Evolutionary conservation across 2,797 vertebrate genomes (phyloP).

Genomic region (Malacoctenus gilli): DNA sequence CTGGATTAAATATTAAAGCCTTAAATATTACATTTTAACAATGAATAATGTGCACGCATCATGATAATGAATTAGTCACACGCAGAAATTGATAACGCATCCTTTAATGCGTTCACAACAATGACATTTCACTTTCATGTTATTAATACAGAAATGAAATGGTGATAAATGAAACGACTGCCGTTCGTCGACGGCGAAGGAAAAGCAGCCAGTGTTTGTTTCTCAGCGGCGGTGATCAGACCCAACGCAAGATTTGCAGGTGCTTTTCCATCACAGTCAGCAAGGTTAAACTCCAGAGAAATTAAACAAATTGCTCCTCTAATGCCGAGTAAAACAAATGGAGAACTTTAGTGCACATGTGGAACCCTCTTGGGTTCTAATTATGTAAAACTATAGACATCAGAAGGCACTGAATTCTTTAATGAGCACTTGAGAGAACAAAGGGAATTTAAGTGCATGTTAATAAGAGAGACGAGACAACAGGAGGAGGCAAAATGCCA

Average conservation of each 20-base stretch:
- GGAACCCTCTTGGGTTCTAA: conserved; percentile 85
- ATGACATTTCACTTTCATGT: neutral
- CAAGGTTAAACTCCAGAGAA: conserved; percentile 87
- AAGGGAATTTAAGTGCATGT: conserved; percentile 86
- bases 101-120: conserved; percentile 1
- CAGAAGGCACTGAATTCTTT: conserved; percentile 84
- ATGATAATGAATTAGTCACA: conserved; percentile 9
- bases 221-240: conserved; percentile 63
- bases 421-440: conserved; percentile 87
- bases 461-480: conserved; percentile 83
- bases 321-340: conserved; percentile 86
- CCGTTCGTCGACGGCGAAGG: conserved; percentile 3
- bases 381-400: conserved; percentile 88
- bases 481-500: conserved; percentile 79
- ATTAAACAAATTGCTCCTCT: conserved; percentile 88
- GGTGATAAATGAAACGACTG: conserved; percentile 1
- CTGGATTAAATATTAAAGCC: conserved; percentile 12
- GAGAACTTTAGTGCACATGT: conserved; percentile 82
- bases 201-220: conserved; percentile 37
- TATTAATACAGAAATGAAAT: conserved; percentile 4
- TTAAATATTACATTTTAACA: neutral
- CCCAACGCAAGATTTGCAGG: conserved; percentile 73
- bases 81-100: neutral
- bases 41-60: conserved; percentile 1
- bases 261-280: conserved; percentile 83